These are phyloP conservation scores for Pseudorhiza aurosa DNA, from an alignment of 30 jellyfish, hydroid and myxozoan species.

Conservation along the genomic window DNA sequence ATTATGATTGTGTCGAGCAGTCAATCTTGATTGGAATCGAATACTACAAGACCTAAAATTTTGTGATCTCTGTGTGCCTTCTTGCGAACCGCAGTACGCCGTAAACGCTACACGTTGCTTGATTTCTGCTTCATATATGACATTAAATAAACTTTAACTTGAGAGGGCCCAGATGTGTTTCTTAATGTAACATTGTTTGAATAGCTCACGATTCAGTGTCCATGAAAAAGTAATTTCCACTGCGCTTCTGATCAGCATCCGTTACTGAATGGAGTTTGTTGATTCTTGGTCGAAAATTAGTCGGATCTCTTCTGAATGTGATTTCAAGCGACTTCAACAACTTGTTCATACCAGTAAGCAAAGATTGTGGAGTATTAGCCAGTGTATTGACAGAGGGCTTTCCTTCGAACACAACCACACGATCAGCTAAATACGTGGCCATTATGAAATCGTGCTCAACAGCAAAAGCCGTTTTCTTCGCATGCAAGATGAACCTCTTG, in stretches of 20 bases:
- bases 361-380: conserved; percentile 81
- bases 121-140: neutral
- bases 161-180: neutral
- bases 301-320: conserved; percentile 97
- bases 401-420: conserved; percentile 98
- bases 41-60: too few relatives aligned
- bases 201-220: conserved; percentile 56
- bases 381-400: conserved; percentile 84
- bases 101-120: too few relatives aligned
- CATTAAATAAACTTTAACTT: neutral
- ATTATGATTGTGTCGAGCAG: too few relatives aligned
- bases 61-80: too few relatives aligned
- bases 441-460: conserved; percentile 99
- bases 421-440: conserved; percentile 99
- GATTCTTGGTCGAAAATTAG: conserved; percentile 92
- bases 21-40: too few relatives aligned
- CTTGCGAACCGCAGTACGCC: too few relatives aligned
- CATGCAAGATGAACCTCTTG: conserved; percentile 95
- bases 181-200: neutral
- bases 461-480: conserved; percentile 97
- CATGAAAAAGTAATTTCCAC: conserved; percentile 94
- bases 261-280: conserved; percentile 89
- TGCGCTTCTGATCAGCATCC: conserved; percentile 93
- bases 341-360: conserved; percentile 94
- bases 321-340: conserved; percentile 85